Base-by-base conservation (phyloP, 1,140 invertebrate species). In the Drosophila sproati region DNA sequence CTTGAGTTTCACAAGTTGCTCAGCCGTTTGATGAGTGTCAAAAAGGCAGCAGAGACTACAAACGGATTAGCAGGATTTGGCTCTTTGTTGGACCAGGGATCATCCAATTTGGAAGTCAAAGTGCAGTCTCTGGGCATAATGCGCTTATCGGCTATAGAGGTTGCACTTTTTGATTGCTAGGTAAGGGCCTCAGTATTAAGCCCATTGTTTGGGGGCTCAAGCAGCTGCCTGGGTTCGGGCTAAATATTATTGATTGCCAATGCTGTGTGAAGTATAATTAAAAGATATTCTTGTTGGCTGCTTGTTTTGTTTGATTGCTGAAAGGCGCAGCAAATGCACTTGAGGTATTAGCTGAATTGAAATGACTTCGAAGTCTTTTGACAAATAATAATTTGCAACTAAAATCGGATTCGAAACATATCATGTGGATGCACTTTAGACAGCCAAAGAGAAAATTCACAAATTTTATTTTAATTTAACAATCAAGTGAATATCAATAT, bases 81-180 rank as follows among this genome's bases (percentile, higher is more conserved):
- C 35, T 50, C 70, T 71, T 87, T 87, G 85, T 87, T 63, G 35
- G 3, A 43, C 32, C 51, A 37, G 61, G 67, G 85, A 83, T 88
- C 77, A 89, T 80, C 66, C 83, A 89, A 87, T 87, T 87, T 78
- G 80, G 78, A 72, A 87, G 80, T 87, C 83, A 87, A 88, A 88
- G 80, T 80, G 83, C 83, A 88, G 73, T 59, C 63, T 41, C 63
- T 41, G 8, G 5, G 80, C 70, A 87, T 88, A 88, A 87, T 80
- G 67, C 80, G 70, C 80, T 88, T 87, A 89, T 83, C 60, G 67
- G 45, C 74, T 50, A 80, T 68, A 74, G 57, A 75, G 48, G 52
- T 66, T 82, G 75, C 75, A 75, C 63, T 71, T 60, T 78, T 82
- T 78, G 69, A 82, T 82, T 75, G 80, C 39, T 54, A 45, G 45